phyloP scores from a whole-genome alignment of 2,797 vertebrate species.

The Sebastes diaconus region DNA sequence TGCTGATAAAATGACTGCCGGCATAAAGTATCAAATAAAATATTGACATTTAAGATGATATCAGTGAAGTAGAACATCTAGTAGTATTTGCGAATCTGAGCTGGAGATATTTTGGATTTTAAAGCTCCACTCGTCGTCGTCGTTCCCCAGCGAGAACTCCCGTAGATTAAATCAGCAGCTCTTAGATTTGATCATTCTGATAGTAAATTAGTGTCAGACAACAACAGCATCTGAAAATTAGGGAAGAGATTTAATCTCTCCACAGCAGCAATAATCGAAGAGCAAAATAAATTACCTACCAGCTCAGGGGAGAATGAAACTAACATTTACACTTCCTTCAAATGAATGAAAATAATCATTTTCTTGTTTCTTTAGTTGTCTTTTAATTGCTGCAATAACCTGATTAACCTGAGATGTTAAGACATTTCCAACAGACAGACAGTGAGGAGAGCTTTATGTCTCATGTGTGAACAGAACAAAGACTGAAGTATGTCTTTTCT shows the following conservation, averaged over 20 bases:
- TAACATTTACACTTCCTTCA: neutral
- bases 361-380: neutral
- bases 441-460: neutral
- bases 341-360: conserved; percentile 9
- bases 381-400: neutral
- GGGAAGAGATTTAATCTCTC: conserved; percentile 29
- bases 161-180: conserved; percentile 19
- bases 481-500: neutral
- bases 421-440: conserved; percentile 1
- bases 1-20: neutral
- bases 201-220: conserved; percentile 37
- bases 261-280: neutral
- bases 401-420: neutral
- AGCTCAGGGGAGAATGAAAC: conserved; percentile 6
- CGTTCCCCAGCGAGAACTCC: neutral
- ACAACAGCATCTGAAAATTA: conserved; percentile 15
- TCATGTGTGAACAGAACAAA: neutral
- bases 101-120: neutral
- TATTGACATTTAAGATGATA: neutral
- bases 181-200: conserved; percentile 16
- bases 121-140: neutral
- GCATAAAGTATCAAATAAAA: neutral
- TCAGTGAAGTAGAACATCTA: neutral
- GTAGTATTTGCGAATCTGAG: neutral
- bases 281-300: conserved; percentile 12